Evolutionary conservation across 2,113 vertebrate genomes (phyloP), one percentile per base, ranked within the genome.

Genomic region (Dermatemys mawii): DNA sequence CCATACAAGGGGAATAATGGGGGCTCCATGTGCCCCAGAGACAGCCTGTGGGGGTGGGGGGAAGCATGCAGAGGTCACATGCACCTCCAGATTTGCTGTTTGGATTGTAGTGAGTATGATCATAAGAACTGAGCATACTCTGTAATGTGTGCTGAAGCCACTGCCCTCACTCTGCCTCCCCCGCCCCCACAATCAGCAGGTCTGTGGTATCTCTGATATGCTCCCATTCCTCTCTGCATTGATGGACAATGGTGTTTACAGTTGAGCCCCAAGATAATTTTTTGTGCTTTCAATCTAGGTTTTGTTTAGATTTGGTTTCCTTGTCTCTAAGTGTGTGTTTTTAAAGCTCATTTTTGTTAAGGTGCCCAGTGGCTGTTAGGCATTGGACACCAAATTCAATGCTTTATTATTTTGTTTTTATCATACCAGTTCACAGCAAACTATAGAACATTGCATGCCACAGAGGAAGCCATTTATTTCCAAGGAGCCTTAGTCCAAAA

Each of bases 261-360:
- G 32, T 24, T 63, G 29, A 63, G 57, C 57, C 14, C 57, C 7
- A 51, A 92, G 35, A 93, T 17, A 1, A 44, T 54, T 41, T 63
- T 91, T 84, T 70, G 44, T 19, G 41, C 2, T 87, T 35, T 44
- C 4, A 60, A 90, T 87, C 60, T 1, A 1, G 9, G 24, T 67
- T 88, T 89, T 84, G 41, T 67, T 95, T 93, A 24, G 54, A n/a
- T 78, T 87, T 19, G 35, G 50, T 44, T 41, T 41, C 38, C 41
- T 46, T 46, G 27, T 46, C 75, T 21, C 85, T 73, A 50, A 78
- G 19, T 29, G 24, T 10, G 14, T 44, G 35, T 50, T 49, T 79
- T 44, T 90, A 51, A 51, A 90, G 87, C 89, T 92, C 19, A 41
- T 90, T 97, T 95, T 89, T 87, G 35, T 90, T 78, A 88, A 92